Conservation (phyloP, 2,797 vertebrate genomes). For the Chaetophractus vellerosus region DNA sequence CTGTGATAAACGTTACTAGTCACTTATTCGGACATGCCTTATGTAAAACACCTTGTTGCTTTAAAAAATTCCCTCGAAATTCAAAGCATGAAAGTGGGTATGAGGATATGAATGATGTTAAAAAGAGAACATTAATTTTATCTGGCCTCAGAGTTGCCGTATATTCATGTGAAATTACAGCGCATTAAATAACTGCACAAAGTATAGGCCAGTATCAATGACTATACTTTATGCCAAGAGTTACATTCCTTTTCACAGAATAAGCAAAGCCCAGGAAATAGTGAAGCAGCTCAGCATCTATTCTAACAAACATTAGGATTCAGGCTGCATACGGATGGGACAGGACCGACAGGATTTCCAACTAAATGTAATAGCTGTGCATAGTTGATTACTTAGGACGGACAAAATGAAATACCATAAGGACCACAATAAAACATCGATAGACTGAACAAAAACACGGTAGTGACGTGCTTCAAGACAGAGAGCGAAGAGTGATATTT, state of each 20-base stretch:
- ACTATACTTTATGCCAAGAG: slow-evolving; percentile 96
- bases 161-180: slow-evolving; percentile 98
- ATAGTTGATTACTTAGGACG: slow-evolving; percentile 95
- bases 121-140: slow-evolving; percentile 87
- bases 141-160: slow-evolving; percentile 91
- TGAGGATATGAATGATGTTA: slow-evolving; percentile 80
- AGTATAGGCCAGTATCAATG: slow-evolving; percentile 93
- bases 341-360: slow-evolving; percentile 94
- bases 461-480: slow-evolving; percentile 99
- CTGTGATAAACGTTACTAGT: slow-evolving; percentile 77
- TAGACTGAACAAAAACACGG: slow-evolving; percentile 99
- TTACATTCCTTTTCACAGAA: slow-evolving; percentile 96
- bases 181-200: slow-evolving; percentile 93
- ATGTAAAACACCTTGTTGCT: slow-evolving; percentile 87
- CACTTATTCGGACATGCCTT: slow-evolving; percentile 73
- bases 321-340: slow-evolving; percentile 97
- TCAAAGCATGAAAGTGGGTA: slow-evolving; percentile 76
- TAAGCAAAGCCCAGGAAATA: slow-evolving; percentile 95
- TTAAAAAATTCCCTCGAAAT: slow-evolving; percentile 87
- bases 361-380: slow-evolving; percentile 94
- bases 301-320: slow-evolving; percentile 97
- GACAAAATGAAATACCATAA: slow-evolving; percentile 97
- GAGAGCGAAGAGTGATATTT: slow-evolving; percentile 96
- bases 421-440: slow-evolving; percentile 96
- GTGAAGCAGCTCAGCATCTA: slow-evolving; percentile 96